These are phyloP conservation scores for Urocitellus parryii DNA, from an alignment of 2,113 vertebrate genomes.

Conservation along the genomic window DNA sequence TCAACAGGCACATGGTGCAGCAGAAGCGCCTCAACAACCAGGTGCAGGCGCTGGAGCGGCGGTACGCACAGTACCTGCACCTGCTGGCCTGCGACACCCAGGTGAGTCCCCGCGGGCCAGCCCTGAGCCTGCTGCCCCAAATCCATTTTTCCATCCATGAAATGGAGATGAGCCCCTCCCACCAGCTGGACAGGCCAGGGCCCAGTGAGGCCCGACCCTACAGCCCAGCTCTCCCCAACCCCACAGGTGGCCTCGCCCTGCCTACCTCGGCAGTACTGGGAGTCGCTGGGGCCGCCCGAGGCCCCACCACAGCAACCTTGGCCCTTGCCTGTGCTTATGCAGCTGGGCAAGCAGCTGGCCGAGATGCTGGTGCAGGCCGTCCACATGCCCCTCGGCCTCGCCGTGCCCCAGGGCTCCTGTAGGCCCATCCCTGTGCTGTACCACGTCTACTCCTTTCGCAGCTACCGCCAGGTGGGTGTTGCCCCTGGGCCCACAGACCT, in stretches of 20 bases:
- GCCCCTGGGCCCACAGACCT: accelerated
- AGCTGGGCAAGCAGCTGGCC: conserved; percentile 93
- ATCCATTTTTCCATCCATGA: not conserved
- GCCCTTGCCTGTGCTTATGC: conserved; percentile 88
- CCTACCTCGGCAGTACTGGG: conserved; percentile 93
- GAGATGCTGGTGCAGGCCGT: conserved; percentile 92
- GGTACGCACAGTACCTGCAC: conserved; percentile 89
- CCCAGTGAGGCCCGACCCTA: not conserved
- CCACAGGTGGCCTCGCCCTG: conserved; percentile 80
- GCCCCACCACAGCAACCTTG: conserved; percentile 85
- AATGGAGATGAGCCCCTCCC: too few species aligned
- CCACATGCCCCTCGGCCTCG: conserved; percentile 89
- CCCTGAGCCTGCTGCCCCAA: not conserved
- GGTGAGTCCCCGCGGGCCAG: conserved; percentile 83
- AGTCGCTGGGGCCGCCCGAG: conserved; percentile 85
- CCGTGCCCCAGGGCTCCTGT: conserved; percentile 71
- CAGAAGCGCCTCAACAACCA: conserved; percentile 86
- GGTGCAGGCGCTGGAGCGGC: conserved; percentile 85
- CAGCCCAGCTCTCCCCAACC: accelerated
- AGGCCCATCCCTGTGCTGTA: conserved; percentile 93
- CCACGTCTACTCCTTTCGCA: conserved; percentile 96
- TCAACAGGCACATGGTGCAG: conserved; percentile 87
- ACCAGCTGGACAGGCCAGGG: not conserved
- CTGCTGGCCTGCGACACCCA: conserved; percentile 91
- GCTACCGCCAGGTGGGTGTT: conserved; percentile 89